Evolutionary conservation across 2,888 invertebrate species (phyloP), one percentile per base, ranked within the genome.

Genomic region (Volucella inanis): DNA sequence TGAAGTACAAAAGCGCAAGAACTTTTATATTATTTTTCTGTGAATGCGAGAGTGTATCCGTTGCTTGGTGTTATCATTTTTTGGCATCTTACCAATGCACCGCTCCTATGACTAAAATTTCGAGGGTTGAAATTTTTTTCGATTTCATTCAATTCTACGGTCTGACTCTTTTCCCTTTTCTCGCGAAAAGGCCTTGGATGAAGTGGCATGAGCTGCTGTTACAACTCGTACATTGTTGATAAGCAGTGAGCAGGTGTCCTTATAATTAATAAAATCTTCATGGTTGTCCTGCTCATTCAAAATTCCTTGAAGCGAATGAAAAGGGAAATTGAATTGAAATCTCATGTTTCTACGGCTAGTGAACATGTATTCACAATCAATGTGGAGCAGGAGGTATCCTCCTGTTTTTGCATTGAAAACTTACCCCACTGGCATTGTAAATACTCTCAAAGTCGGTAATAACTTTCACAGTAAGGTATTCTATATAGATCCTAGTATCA

Each of bases 21-120:
- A 9, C 80, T 72, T 64, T 79, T 68, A 59, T 74, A 52, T 68
- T 39, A 22, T 2, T 52, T 15, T n/a, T 52, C 12, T 70, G 2
- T 43, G 9, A 8, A n/a, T 43, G 52, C 45, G 22, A n/a, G 3
- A 3, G 74, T 54, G 6, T 14, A 22, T 68, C 50, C 31, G 55
- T 55, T 54, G 4, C 22, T 31, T n/a, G 54, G 64, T 59, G 70
- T 67, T 85, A 85, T 85, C 85, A 62, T 43, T 65, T 81, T 81
- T 85, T 68, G 81, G 68, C 41, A 85, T 85, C 85, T 77, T 49
- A 47, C n/a, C 31, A 59, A 67, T 77, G 54, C 78, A 47, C 68
- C 70, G 55, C 61, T 38, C 64, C 18, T 61, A 18, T 50, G 55
- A 64, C 43, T 78, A 10, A 2, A 39, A 74, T 52, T n/a, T 14